Conservation (phyloP, 1,140 invertebrate genomes). For the Lepidurus apus region DNA sequence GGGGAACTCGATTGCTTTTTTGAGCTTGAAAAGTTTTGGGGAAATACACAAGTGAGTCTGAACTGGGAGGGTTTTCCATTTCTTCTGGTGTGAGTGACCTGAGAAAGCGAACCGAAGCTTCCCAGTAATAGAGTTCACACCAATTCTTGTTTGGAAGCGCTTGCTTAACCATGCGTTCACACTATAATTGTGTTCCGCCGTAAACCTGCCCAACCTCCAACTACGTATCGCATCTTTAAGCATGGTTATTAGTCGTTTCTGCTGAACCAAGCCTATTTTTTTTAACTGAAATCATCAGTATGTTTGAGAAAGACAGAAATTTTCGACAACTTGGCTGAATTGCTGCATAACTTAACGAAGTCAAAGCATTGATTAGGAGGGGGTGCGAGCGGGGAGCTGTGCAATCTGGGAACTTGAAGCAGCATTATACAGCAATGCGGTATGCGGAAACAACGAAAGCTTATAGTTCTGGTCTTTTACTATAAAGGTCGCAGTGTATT, state of each 20-base stretch:
- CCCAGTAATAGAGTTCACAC: not conserved
- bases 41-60: too few species aligned
- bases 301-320: too few species aligned
- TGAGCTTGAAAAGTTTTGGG: too few species aligned
- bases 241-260: not conserved
- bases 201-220: not conserved
- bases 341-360: not conserved
- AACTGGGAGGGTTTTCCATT: not conserved
- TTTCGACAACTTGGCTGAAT: too few species aligned
- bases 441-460: not conserved
- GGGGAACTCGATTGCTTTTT: too few species aligned
- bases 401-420: not conserved
- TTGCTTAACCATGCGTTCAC: conserved; percentile 4
- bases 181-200: not conserved
- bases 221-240: not conserved
- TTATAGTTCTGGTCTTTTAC: not conserved
- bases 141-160: conserved; percentile 13
- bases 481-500: not conserved
- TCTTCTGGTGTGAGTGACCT: not conserved
- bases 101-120: not conserved
- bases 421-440: conserved; percentile 7
- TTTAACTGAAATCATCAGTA: too few species aligned
- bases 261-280: too few species aligned
- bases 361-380: not conserved
- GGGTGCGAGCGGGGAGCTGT: not conserved